Conservation (phyloP, 2,888 invertebrate species). For the Ethmia dodecea region DNA sequence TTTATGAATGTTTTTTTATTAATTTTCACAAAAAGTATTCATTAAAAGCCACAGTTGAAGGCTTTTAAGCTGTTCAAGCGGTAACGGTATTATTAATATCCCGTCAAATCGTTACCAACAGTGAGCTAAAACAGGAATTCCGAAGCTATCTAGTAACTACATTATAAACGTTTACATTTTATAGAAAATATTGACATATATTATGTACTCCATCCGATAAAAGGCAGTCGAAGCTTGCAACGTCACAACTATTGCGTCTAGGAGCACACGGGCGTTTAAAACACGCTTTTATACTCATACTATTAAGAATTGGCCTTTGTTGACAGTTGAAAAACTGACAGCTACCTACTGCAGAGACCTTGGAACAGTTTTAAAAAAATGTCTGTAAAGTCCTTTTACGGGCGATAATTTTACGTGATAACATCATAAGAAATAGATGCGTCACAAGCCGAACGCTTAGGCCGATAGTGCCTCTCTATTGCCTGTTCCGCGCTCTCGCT, state of each 20-base stretch:
- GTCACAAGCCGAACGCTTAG: no score
- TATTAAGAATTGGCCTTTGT: no score
- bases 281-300: no score
- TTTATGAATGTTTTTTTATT: slow-evolving; percentile 70
- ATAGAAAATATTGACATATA: slow-evolving; percentile 70
- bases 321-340: no score
- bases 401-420: no score
- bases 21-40: slow-evolving; percentile 76
- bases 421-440: no score
- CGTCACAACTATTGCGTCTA: slow-evolving; percentile 50
- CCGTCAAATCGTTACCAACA: slow-evolving; percentile 42
- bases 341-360: no score
- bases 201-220: slow-evolving; percentile 52
- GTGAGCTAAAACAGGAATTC: slow-evolving; percentile 62
- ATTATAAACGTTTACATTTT: slow-evolving; percentile 59
- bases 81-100: slow-evolving; percentile 46
- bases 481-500: no score
- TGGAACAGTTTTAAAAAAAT: no score
- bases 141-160: slow-evolving; percentile 70
- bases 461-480: no score
- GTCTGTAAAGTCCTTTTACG: no score
- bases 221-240: slow-evolving; percentile 63
- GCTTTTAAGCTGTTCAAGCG: slow-evolving; percentile 76
- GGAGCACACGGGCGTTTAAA: slow-evolving; percentile 8
- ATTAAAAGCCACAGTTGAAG: slow-evolving; percentile 76